Conservation (phyloP, 2,113 vertebrate genomes). For the Harpagus bidentatus region DNA sequence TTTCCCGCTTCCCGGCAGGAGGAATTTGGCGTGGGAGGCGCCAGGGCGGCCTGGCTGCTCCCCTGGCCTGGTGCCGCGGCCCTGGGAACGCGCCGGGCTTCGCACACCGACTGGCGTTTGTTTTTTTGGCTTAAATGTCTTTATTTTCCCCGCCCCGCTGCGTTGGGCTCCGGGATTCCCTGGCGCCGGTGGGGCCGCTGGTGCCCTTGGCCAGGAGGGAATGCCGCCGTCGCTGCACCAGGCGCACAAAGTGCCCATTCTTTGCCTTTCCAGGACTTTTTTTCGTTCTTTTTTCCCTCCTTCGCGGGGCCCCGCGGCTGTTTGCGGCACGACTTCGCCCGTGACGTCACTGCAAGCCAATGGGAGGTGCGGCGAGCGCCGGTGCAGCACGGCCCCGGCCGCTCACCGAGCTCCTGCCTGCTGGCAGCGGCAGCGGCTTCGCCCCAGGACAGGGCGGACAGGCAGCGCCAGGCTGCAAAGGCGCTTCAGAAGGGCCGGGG, state of each 20-base stretch:
- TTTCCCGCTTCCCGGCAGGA: neutral
- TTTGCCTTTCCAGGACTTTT: neutral
- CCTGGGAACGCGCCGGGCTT: neutral
- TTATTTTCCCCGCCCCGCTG: neutral
- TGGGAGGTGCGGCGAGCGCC: neutral
- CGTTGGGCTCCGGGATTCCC: neutral
- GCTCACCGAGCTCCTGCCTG: neutral
- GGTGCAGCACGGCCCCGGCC: too few species aligned
- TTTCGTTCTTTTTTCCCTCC: neutral
- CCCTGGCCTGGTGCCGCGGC: neutral
- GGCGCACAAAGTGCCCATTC: neutral
- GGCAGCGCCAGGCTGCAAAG: neutral
- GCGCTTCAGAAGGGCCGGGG: neutral
- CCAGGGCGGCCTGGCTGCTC: neutral
- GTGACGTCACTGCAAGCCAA: neutral
- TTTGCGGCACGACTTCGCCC: neutral
- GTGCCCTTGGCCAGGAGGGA: neutral
- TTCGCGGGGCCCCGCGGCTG: neutral
- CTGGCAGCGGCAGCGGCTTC: neutral
- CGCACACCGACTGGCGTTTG: neutral
- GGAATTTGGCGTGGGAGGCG: neutral
- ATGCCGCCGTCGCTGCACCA: neutral
- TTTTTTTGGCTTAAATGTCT: neutral
- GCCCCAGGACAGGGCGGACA: neutral
- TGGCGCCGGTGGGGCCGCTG: neutral